Conservation (phyloP, 2,113 vertebrate species). For the Zapornia atra region DNA sequence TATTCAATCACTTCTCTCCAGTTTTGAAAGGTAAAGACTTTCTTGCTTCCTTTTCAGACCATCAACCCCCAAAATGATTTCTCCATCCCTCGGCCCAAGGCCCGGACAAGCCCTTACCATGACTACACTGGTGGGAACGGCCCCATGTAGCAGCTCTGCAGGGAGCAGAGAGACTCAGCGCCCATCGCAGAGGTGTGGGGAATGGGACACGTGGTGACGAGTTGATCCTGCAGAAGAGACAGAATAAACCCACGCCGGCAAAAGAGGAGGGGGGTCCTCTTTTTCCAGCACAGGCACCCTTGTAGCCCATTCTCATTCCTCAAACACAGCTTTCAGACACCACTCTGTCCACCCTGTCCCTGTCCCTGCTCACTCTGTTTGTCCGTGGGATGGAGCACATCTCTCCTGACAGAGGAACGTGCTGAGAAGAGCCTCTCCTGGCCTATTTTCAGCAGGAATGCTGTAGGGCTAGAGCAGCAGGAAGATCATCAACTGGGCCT, state of each 20-base stretch:
- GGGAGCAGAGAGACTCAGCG: background rate
- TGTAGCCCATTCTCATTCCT: background rate
- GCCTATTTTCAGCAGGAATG: constrained; percentile 26
- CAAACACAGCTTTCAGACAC: background rate
- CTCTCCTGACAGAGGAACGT: background rate
- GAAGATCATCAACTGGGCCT: background rate
- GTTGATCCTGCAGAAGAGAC: background rate
- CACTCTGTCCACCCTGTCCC: background rate
- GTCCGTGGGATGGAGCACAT: background rate
- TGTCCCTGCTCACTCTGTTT: background rate
- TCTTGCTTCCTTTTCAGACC: constrained; percentile 53
- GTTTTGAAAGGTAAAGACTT: background rate
- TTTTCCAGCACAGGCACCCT: background rate
- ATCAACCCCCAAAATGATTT: constrained; percentile 52
- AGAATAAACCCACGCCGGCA: background rate
- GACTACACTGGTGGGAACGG: constrained; percentile 61
- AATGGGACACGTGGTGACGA: background rate
- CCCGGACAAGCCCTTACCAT: constrained; percentile 57
- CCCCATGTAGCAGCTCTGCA: constrained; percentile 3
- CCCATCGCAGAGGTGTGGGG: background rate
- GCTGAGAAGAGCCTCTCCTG: background rate
- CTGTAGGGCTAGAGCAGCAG: background rate
- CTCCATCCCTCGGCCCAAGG: constrained; percentile 70
- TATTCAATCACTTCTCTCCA: background rate
- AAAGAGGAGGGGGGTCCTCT: background rate